Evolutionary conservation across 2,113 vertebrate genomes (phyloP), one percentile per base, ranked within the genome.

Genomic region (Hippocampus comes): DNA sequence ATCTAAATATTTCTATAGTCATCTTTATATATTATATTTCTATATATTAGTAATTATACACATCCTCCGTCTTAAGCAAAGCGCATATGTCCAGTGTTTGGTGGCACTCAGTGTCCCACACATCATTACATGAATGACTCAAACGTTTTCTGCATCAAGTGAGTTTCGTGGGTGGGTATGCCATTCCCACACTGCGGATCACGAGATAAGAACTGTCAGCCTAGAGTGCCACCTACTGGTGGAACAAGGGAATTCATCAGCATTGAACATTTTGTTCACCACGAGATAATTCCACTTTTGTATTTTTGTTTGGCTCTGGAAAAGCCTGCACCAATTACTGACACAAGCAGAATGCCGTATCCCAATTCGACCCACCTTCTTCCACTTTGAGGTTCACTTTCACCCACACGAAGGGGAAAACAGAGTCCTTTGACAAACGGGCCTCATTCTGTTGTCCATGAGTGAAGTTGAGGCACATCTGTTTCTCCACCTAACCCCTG

Each of bases 401-500:
- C 78, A 78, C 70, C 77, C 75, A 82, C 74, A 76, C 61, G 69
- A 82, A 68, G 71, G 74, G 84, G 82, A 86, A 88, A 89, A 89
- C 78, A 80, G 82, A 80, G 75, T 86, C 78, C 72, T 88, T 92
- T 92, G 91, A 90, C 86, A 87, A 90, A 90, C 38, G 88, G 79
- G 89, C 88, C 88, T 80, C 88, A 76, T 85, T 92, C 90, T 91
- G 76, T 81, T 82, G 82, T 88, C 86, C 81, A 65, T 78, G 73
- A 78, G 75, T 84, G 90, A 90, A 93, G 90, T 92, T 91, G 93
- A 92, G 89, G 84, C 88, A 93, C 92, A 92, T 91, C 92, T 92
- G 90, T 91, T 85, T 89, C 86, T 79, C 83, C 78, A 81, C 88
- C 87, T 91, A 88, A 92, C 87, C 87, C 84, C 80, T 89, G 85